Base-by-base conservation (phyloP, 2,797 vertebrate genomes). In the Trachops cirrhosus region DNA sequence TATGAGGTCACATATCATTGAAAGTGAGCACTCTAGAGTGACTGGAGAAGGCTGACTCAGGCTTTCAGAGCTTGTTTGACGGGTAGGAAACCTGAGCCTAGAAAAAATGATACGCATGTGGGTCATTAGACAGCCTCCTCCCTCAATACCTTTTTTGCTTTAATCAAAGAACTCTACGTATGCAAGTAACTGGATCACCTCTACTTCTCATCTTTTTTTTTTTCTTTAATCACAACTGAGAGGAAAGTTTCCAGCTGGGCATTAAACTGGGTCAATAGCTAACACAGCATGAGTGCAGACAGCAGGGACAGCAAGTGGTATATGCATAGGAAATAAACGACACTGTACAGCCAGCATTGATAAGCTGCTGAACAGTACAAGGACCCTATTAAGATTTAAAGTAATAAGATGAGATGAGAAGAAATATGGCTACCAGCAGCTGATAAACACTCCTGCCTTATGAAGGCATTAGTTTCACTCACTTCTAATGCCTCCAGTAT, bases 231-330 rank as follows among this genome's bases (percentile, higher is more conserved):
- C 98, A 97, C 93, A 93, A 91, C 87, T 89, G 92, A 90, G 85
- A 98, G 88, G 95, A 77, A 97, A 95, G 34, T 97, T 97, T 98
- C 96, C 97, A 98, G 97, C 96, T 95, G 97, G 84, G 96, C 97
- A 97, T 98, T 98, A 98, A 98, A 98, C 96, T 98, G 97, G 98
- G 98, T 98, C 98, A 98, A 88, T 92, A 97, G 96, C 97, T 98
- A 97, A 96, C 98, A 93, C 95, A 97, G 97, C 94, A 44, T 96
- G 96, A 96, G 93, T 94, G 78, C 77, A 97, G 97, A 94, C 88
- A 95, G 46, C 85, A 86, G 84, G 95, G 97, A 95, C 82, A 96
- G 97, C 73, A 89, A 98, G 97, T 0, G 41, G 94, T 92, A 59
- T 48, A 93, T n/a, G 87, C 88, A 90, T 41, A 95, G 92, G 97